A percentile compares a stretch with the other conserved stretches of the same genome.
These are phyloP conservation scores for Zygaena filipendulae DNA, from an alignment of 2,888 invertebrate genomes.

Conservation along the genomic window DNA sequence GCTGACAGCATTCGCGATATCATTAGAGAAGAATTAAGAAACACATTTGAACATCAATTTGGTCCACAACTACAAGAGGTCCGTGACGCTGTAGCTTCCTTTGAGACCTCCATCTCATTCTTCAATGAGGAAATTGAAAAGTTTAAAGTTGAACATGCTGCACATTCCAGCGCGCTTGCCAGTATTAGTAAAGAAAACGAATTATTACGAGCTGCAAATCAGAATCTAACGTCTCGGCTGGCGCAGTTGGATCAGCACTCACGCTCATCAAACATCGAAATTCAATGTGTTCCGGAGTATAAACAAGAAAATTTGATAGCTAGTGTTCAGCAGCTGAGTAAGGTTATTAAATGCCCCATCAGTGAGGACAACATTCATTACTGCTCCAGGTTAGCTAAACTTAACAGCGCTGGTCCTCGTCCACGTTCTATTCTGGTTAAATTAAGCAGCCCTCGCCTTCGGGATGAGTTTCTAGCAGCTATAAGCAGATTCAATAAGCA, in stretches of 20 bases:
- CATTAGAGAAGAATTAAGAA: no score
- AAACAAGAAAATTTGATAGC: constrained; percentile 8
- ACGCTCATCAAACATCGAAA: constrained; percentile 9
- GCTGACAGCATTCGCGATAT: no score
- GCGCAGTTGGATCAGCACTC: constrained; percentile 3
- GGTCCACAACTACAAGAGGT: no score
- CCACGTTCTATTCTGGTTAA: constrained; percentile 17
- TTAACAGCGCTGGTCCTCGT: constrained; percentile 5
- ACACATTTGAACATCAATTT: no score
- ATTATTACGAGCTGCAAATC: background rate
- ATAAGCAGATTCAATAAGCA: constrained; percentile 10
- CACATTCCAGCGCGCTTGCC: no score
- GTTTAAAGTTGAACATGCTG: no score
- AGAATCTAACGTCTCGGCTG: no score
- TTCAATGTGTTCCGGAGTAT: constrained; percentile 8
- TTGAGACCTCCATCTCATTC: no score
- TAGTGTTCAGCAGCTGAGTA: constrained; percentile 7
- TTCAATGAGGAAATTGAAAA: no score
- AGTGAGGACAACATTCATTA: constrained; percentile 13
- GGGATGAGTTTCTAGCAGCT: constrained; percentile 12
- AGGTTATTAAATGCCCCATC: constrained; percentile 8
- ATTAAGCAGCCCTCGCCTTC: constrained; percentile 11
- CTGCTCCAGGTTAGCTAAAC: constrained; percentile 16
- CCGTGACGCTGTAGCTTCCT: no score
- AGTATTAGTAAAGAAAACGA: background rate